A percentile compares a stretch with the other conserved stretches of the same genome.
phyloP scores from a whole-genome alignment of 2,113 vertebrate genomes.

The Nothobranchius furzeri region DNA sequence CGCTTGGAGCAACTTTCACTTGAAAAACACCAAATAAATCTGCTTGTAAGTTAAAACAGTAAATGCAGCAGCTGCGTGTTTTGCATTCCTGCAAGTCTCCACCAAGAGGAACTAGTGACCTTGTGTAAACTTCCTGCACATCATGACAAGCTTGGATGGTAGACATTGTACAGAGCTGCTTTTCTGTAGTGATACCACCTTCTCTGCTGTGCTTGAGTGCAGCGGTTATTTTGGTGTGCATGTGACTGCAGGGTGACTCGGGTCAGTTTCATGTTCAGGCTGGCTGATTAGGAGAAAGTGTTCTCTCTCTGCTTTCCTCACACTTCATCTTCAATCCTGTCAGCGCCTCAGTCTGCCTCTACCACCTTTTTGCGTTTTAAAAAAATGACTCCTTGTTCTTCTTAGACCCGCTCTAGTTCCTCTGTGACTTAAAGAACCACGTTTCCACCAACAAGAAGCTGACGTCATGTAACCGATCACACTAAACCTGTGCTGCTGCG shows the following conservation, averaged over 20 bases:
- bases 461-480: slow-evolving; percentile 11
- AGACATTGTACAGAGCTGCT: slow-evolving; percentile 9
- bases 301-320: background rate
- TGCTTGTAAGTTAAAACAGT: too few species aligned
- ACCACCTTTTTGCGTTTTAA: slow-evolving; percentile 43
- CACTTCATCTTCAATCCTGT: slow-evolving; percentile 41
- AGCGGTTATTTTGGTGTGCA: slow-evolving; percentile 61
- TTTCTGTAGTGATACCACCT: background rate
- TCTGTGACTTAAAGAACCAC: background rate
- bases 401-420: background rate
- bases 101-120: background rate
- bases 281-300: slow-evolving; percentile 7
- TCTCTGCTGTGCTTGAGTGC: slow-evolving; percentile 5
- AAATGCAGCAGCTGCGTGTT: too few species aligned
- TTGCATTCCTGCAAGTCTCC: slow-evolving; percentile 1
- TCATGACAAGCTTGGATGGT: background rate
- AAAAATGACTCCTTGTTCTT: slow-evolving; percentile 14
- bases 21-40: too few species aligned
- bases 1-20: too few species aligned
- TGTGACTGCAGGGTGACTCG: slow-evolving; percentile 38
- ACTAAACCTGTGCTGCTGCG: background rate
- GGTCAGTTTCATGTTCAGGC: slow-evolving; percentile 37
- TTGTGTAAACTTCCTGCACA: background rate
- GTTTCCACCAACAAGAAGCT: slow-evolving; percentile 1
- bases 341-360: slow-evolving; percentile 36